Evolutionary conservation across 2,888 invertebrate genomes (phyloP).

Genomic region (Argyresthia albistria): DNA sequence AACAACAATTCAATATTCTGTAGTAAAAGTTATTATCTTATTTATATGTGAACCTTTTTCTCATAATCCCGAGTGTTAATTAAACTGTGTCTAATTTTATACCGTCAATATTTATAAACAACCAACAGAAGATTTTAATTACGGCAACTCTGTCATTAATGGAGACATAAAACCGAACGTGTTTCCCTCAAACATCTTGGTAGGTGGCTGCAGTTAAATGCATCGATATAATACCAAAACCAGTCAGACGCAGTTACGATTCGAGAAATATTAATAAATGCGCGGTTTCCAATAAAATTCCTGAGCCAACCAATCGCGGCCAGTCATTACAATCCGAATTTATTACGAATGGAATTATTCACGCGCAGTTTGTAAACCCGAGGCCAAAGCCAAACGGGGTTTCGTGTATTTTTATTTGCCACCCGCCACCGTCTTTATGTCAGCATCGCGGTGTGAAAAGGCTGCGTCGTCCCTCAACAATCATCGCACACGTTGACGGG

Average conservation of each 20-base stretch:
- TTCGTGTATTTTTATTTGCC: conserved; percentile 27
- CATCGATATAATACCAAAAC: conserved; percentile 38
- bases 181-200: conserved; percentile 21
- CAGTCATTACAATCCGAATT: conserved; percentile 64
- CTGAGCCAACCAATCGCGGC: conserved; percentile 49
- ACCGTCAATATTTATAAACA: conserved; percentile 6
- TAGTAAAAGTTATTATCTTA: not conserved
- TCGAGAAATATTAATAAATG: conserved; percentile 40
- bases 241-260: conserved; percentile 27
- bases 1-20: not conserved
- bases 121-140: conserved; percentile 41
- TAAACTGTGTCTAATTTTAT: not conserved
- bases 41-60: not conserved
- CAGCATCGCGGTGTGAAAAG: conserved; percentile 57
- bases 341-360: conserved; percentile 68
- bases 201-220: conserved; percentile 44
- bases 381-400: conserved; percentile 19
- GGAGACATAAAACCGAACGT: conserved; percentile 32
- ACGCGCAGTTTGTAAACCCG: conserved; percentile 52
- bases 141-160: conserved; percentile 29
- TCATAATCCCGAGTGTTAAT: not conserved
- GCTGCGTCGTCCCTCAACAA: conserved; percentile 55
- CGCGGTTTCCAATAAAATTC: conserved; percentile 33
- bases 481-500: conserved; percentile 69
- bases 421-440: conserved; percentile 35